phyloP scores from a whole-genome alignment of 1,140 invertebrate species.

The Colletes gigas region DNA sequence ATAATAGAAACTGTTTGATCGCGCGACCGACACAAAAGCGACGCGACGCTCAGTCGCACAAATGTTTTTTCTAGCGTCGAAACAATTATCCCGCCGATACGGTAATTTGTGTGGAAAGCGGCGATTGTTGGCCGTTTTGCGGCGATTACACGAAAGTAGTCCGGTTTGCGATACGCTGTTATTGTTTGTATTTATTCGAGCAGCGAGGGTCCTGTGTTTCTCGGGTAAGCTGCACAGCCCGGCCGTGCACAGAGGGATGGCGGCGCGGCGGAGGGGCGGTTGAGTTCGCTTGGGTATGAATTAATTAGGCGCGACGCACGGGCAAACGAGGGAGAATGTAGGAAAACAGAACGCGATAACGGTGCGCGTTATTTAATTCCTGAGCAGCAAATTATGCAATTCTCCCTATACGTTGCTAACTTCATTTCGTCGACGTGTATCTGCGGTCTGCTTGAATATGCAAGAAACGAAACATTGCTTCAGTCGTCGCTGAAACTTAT shows the following conservation, averaged over 20 bases:
- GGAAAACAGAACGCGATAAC: not conserved
- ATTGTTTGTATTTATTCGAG: not conserved
- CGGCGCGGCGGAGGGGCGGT: not conserved
- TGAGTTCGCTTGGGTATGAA: not conserved
- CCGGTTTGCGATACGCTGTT: not conserved
- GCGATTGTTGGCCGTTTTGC: not conserved
- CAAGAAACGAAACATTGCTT: not conserved
- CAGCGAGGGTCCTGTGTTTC: not conserved
- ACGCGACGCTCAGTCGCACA: not conserved
- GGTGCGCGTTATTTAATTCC: not conserved
- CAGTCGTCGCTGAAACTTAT: not conserved
- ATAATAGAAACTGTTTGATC: too few relatives aligned
- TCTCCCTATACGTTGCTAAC: not conserved
- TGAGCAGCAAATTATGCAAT: not conserved
- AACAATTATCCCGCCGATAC: slow-evolving; percentile 14
- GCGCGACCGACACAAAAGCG: not conserved
- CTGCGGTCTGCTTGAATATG: not conserved
- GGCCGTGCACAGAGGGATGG: too few relatives aligned
- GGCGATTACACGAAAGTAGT: slow-evolving; percentile 3
- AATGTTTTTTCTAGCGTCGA: not conserved
- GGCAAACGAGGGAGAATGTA: not conserved
- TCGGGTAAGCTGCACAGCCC: not conserved
- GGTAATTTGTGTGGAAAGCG: not conserved
- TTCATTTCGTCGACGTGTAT: not conserved
- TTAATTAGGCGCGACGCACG: slow-evolving; percentile 12